Conservation (phyloP, 2,113 vertebrate species). For the Brachyistius frenatus region DNA sequence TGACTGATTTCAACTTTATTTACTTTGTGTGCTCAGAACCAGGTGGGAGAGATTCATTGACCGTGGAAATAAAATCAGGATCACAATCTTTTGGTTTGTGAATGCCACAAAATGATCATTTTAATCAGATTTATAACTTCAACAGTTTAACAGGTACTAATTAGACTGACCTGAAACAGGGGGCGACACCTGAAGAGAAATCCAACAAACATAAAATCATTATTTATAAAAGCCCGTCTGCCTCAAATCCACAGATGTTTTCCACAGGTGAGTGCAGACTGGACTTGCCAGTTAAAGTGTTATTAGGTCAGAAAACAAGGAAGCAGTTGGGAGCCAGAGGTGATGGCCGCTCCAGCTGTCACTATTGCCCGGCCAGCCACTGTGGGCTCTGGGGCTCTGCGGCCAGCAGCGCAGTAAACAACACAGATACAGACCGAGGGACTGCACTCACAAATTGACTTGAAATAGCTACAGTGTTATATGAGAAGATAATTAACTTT, state of each 20-base stretch:
- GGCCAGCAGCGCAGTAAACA: slow-evolving; percentile 52
- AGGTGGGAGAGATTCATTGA: background rate
- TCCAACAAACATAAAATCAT: slow-evolving; percentile 16
- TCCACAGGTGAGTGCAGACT: slow-evolving; percentile 36
- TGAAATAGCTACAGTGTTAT: slow-evolving; percentile 17
- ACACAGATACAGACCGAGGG: slow-evolving; percentile 18
- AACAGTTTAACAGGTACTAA: slow-evolving; percentile 20
- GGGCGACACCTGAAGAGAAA: background rate
- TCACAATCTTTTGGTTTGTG: background rate
- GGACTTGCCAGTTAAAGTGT: slow-evolving; percentile 57
- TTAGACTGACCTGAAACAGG: slow-evolving; percentile 2
- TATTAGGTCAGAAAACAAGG: slow-evolving; percentile 72
- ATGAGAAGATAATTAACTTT: slow-evolving; percentile 33
- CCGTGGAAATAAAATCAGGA: background rate
- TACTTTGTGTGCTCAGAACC: background rate
- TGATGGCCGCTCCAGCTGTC: slow-evolving; percentile 70
- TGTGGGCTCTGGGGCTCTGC: slow-evolving; percentile 35
- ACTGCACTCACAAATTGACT: slow-evolving; percentile 2
- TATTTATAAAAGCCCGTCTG: slow-evolving; percentile 34
- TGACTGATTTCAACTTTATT: background rate
- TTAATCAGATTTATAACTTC: background rate
- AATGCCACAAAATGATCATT: background rate
- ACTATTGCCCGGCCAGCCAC: slow-evolving; percentile 23
- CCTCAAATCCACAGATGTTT: slow-evolving; percentile 54
- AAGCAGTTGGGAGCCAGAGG: slow-evolving; percentile 65